Conservation (phyloP, 2,888 invertebrate species). For the Nomada ferruginata region DNA sequence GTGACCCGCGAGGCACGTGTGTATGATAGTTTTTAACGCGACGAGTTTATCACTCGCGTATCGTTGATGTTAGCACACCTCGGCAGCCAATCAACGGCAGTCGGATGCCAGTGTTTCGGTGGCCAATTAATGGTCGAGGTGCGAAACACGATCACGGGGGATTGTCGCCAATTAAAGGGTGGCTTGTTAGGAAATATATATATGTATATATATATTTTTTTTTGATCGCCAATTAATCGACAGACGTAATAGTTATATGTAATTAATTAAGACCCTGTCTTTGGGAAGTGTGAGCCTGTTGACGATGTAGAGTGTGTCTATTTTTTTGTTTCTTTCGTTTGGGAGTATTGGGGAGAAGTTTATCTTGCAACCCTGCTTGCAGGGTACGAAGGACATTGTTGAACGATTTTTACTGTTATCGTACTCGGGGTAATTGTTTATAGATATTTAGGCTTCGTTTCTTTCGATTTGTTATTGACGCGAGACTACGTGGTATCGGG, state of each 20-base stretch:
- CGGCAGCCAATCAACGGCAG: neutral
- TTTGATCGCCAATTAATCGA: slow-evolving; percentile 5
- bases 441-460: neutral
- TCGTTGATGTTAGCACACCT: neutral
- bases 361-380: neutral
- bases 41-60: neutral
- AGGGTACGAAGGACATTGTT: neutral
- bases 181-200: neutral
- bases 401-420: neutral
- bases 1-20: too few relatives aligned
- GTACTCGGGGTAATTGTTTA: neutral
- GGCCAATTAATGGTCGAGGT: neutral
- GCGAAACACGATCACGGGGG: neutral
- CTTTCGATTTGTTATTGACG: neutral
- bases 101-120: neutral
- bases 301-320: neutral
- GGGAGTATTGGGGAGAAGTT: neutral
- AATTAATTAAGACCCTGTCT: too few relatives aligned
- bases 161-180: slow-evolving; percentile 5
- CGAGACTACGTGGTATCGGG: neutral
- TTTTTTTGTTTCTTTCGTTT: neutral
- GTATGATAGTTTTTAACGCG: too few relatives aligned
- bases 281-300: neutral
- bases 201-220: neutral
- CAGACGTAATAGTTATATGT: neutral